These are phyloP conservation scores for Pandemis heparana DNA, from an alignment of 2,888 invertebrate genomes.

Conservation along the genomic window DNA sequence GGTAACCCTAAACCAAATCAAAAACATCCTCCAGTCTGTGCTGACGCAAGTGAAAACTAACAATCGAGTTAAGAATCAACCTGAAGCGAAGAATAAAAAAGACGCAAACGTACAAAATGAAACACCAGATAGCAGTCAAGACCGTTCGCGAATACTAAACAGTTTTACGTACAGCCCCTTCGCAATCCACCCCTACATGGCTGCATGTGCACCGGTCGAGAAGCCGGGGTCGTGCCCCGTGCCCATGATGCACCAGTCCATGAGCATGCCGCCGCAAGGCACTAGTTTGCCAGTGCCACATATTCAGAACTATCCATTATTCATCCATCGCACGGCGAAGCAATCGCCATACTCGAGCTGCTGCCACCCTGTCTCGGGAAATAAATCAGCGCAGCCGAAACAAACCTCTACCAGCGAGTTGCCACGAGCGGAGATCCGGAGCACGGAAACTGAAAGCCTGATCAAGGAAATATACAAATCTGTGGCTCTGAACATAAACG, in stretches of 20 bases:
- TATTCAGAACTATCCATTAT: conserved; percentile 67
- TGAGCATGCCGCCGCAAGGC: conserved; percentile 11
- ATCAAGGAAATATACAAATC: conserved; percentile 80
- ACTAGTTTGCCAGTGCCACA: conserved; percentile 36
- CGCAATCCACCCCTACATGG: conserved; percentile 57
- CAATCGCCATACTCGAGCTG: conserved; percentile 8
- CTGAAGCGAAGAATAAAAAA: conserved; percentile 57
- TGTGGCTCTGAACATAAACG: conserved; percentile 62
- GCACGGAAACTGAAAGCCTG: conserved; percentile 69
- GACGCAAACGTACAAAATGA: conserved; percentile 71
- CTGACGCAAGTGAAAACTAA: conserved; percentile 72
- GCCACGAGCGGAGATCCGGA: conserved; percentile 47
- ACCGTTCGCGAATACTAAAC: conserved; percentile 62
- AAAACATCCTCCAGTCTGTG: conserved; percentile 71
- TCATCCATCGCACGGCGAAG: conserved; percentile 55
- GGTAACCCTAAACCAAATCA: conserved; percentile 71
- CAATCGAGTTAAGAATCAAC: conserved; percentile 50
- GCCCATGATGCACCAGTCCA: conserved; percentile 44
- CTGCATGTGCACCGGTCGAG: conserved; percentile 59
- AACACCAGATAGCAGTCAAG: conserved; percentile 58
- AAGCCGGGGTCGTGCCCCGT: conserved; percentile 49
- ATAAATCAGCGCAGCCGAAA: conserved; percentile 27
- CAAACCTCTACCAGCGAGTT: conserved; percentile 67
- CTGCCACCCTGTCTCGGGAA: neutral
- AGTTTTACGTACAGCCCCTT: conserved; percentile 67